Conservation (phyloP, 2,888 invertebrate species). For the Dilophus febrilis region DNA sequence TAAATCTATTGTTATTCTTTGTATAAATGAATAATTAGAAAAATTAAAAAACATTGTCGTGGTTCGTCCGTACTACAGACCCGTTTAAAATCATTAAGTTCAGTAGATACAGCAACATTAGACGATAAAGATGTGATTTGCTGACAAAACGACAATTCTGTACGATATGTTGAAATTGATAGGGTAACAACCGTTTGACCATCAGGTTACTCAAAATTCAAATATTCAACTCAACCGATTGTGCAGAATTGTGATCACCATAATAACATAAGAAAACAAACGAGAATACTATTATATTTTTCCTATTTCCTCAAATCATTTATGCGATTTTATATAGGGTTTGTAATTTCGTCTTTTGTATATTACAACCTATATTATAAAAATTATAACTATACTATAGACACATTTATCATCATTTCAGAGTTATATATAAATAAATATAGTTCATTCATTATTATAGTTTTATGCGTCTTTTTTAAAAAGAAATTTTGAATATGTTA, state of each 20-base stretch:
- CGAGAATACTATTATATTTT: too few relatives aligned
- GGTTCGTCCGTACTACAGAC: conserved; percentile 64
- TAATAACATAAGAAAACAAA: too few relatives aligned
- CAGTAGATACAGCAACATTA: conserved; percentile 62
- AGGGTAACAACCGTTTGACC: conserved; percentile 79
- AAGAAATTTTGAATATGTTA: too few relatives aligned
- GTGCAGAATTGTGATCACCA: conserved; percentile 29
- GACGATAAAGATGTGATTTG: conserved; percentile 82
- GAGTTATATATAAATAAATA: too few relatives aligned
- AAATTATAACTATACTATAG: too few relatives aligned
- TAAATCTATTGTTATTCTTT: neutral
- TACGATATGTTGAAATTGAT: conserved; percentile 80
- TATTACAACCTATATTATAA: too few relatives aligned
- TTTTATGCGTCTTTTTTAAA: too few relatives aligned
- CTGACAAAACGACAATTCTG: conserved; percentile 93
- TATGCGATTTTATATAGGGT: too few relatives aligned
- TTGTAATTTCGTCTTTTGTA: too few relatives aligned
- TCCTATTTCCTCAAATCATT: too few relatives aligned
- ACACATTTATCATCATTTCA: too few relatives aligned
- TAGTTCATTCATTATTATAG: too few relatives aligned
- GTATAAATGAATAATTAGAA: conserved; percentile 19
- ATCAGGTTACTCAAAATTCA: conserved; percentile 5
- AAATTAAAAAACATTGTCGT: conserved; percentile 43
- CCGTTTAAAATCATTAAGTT: conserved; percentile 55
- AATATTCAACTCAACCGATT: conserved; percentile 13